phyloP scores from a whole-genome alignment of 2,797 vertebrate species.

The Helicolenus hilgendorfi region DNA sequence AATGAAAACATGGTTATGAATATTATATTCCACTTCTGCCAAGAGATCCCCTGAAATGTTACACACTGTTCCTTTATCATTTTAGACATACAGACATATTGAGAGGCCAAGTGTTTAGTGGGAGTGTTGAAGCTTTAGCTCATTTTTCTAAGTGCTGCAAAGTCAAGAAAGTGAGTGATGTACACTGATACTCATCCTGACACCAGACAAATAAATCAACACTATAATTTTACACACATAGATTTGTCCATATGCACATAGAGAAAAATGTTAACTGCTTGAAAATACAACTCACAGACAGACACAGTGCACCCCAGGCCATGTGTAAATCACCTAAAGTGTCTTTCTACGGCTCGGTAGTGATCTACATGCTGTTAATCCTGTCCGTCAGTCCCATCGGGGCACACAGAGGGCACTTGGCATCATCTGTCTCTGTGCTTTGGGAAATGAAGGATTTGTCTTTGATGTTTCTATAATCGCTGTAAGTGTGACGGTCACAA shows the following conservation, averaged over 20 bases:
- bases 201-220: constrained; percentile 13
- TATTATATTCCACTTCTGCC: too few species aligned
- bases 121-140: neutral
- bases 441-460: constrained; percentile 68
- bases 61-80: neutral
- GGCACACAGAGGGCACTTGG: constrained; percentile 44
- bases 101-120: neutral
- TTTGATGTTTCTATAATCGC: constrained; percentile 77
- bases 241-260: neutral
- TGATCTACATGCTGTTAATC: constrained; percentile 65
- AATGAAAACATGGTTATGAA: rapidly evolving
- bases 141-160: constrained; percentile 30
- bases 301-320: neutral
- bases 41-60: too few species aligned
- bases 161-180: constrained; percentile 8
- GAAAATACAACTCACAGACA: neutral
- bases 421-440: constrained; percentile 29
- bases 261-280: neutral
- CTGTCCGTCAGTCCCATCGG: constrained; percentile 38
- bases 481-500: constrained; percentile 56
- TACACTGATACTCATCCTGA: neutral
- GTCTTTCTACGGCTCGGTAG: constrained; percentile 17
- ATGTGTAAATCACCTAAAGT: constrained; percentile 57
- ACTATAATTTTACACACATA: neutral
- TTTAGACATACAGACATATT: neutral